Conservation (phyloP, 1,140 invertebrate species). For the Drosophila parabipectinata region DNA sequence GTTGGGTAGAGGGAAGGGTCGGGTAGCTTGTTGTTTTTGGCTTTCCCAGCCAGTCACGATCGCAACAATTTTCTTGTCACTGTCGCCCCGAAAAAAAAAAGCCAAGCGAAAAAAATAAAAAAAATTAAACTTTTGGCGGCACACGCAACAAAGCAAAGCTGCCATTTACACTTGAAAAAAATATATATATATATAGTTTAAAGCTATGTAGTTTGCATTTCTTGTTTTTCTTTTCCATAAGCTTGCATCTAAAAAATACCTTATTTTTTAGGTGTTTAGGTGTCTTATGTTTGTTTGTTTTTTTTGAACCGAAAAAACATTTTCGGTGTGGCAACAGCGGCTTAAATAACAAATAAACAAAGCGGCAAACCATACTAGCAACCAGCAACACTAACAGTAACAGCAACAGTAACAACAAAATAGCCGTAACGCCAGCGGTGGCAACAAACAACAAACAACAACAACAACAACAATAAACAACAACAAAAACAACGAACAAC, state of each 20-base stretch:
- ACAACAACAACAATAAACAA: not conserved
- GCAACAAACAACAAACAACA: constrained; percentile 24
- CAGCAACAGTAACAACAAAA: constrained; percentile 30
- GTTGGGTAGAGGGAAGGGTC: not conserved
- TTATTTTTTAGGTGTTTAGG: not conserved
- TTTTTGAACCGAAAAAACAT: not conserved
- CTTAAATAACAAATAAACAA: constrained; percentile 63
- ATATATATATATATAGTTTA: not conserved
- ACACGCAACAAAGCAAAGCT: constrained; percentile 60
- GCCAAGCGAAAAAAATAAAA: not conserved
- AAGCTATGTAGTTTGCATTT: not conserved
- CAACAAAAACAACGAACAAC: constrained; percentile 17
- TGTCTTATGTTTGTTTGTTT: not conserved
- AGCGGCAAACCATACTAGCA: constrained; percentile 22
- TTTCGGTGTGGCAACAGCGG: constrained; percentile 18
- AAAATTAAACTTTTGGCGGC: constrained; percentile 9
- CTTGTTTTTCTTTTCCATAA: not conserved
- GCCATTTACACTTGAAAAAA: constrained; percentile 19
- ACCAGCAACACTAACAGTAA: constrained; percentile 18
- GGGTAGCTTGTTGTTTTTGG: constrained; percentile 56
- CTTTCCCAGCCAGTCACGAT: constrained; percentile 79
- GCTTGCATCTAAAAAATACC: not conserved
- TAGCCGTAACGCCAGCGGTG: constrained; percentile 7
- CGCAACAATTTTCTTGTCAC: constrained; percentile 76
- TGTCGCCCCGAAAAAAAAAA: constrained; percentile 51